Conservation (phyloP, 2,113 vertebrate genomes). For the Otus sunia region DNA sequence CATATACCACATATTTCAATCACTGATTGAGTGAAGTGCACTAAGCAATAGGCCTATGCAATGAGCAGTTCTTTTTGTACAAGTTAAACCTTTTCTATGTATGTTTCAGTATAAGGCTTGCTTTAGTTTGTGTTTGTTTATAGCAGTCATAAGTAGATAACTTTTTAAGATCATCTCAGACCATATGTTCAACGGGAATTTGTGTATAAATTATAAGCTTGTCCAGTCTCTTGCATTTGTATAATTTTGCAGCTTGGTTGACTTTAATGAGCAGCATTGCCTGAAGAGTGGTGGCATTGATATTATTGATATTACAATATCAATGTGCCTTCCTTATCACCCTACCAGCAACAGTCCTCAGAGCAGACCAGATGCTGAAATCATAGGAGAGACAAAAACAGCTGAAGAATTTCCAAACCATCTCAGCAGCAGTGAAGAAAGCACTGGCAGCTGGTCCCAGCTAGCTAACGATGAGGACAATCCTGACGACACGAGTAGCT, state of each 20-base stretch:
- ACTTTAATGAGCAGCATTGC: background rate
- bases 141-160: background rate
- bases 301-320: background rate
- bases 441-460: slow-evolving; percentile 95
- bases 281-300: background rate
- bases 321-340: background rate
- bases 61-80: background rate
- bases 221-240: background rate
- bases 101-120: background rate
- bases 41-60: background rate
- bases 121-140: background rate
- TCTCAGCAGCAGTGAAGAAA: slow-evolving; percentile 92
- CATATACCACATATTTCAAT: background rate
- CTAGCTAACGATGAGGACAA: slow-evolving; percentile 90
- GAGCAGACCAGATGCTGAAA: slow-evolving; percentile 49
- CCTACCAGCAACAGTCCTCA: slow-evolving; percentile 31
- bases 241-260: background rate
- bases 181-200: background rate
- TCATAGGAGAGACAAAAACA: slow-evolving; percentile 66
- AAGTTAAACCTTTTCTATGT: background rate
- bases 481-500: slow-evolving; percentile 93
- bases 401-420: slow-evolving; percentile 80
- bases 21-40: background rate
- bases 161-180: background rate
- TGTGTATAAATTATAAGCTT: background rate